Evolutionary conservation across 2,113 vertebrate genomes (phyloP).

Genomic region (Tetrax tetrax): DNA sequence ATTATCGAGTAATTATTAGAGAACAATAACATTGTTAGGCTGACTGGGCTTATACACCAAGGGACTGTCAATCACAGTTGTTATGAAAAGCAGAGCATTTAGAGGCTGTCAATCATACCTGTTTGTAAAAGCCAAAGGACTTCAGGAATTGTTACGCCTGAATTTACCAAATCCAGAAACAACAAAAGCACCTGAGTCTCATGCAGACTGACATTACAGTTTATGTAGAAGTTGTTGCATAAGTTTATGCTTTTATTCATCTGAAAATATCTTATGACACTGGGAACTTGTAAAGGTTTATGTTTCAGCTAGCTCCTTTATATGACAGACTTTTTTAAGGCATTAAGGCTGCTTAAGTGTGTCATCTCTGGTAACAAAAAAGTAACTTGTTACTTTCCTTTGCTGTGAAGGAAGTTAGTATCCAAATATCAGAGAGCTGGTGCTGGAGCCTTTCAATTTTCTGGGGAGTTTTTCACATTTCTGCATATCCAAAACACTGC

Average conservation of each 20-base stretch:
- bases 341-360: neutral
- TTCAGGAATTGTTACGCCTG: neutral
- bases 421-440: neutral
- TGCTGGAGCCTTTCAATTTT: neutral
- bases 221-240: neutral
- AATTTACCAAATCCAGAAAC: constrained; percentile 33
- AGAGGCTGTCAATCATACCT: constrained; percentile 44
- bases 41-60: constrained; percentile 33
- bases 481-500: neutral
- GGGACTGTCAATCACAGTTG: constrained; percentile 16
- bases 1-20: constrained; percentile 27
- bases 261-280: neutral
- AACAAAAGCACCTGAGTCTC: neutral
- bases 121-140: constrained; percentile 16
- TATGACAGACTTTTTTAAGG: neutral
- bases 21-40: constrained; percentile 34
- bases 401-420: neutral
- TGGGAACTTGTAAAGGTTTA: neutral
- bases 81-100: constrained; percentile 39
- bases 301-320: neutral
- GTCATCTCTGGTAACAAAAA: neutral
- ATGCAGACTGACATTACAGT: neutral
- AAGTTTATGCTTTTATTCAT: constrained; percentile 3
- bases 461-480: neutral
- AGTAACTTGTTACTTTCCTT: neutral